These are phyloP conservation scores for Actinemys pallida DNA, from an alignment of 2,113 vertebrate genomes.

Conservation along the genomic window DNA sequence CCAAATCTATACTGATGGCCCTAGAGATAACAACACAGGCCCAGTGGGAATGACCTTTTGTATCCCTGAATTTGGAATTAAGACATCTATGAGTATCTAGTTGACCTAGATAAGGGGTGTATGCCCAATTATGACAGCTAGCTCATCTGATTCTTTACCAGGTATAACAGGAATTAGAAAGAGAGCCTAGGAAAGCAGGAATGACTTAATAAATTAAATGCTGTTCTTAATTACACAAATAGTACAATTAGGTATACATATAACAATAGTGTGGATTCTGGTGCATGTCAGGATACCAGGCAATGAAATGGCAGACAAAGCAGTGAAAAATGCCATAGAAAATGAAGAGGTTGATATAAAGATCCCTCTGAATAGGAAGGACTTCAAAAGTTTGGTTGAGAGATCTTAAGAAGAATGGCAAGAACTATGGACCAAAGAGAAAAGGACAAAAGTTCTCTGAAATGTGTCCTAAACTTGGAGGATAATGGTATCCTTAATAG, in stretches of 20 bases:
- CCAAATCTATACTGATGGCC: background rate
- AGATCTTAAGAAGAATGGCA: background rate
- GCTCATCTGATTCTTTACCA: background rate
- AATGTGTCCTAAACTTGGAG: background rate
- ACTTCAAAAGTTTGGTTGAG: background rate
- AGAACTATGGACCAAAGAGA: background rate
- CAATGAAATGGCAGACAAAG: background rate
- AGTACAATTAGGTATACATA: background rate
- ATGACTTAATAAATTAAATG: background rate
- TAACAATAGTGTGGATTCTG: background rate
- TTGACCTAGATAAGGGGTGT: background rate
- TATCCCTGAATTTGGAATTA: background rate
- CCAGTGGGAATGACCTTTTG: background rate
- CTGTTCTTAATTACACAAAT: background rate
- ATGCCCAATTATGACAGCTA: background rate
- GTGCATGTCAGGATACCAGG: background rate
- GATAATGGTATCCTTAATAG: background rate
- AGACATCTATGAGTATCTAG: background rate
- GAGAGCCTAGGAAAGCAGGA: background rate
- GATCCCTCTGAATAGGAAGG: background rate
- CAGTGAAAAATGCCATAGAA: background rate
- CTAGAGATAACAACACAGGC: background rate
- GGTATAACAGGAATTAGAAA: background rate
- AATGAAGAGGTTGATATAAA: background rate
- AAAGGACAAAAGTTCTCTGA: background rate